These are phyloP conservation scores for Astreopora myriophthalma DNA, from an alignment of 64 coral and sea anemone species.

Conservation along the genomic window DNA sequence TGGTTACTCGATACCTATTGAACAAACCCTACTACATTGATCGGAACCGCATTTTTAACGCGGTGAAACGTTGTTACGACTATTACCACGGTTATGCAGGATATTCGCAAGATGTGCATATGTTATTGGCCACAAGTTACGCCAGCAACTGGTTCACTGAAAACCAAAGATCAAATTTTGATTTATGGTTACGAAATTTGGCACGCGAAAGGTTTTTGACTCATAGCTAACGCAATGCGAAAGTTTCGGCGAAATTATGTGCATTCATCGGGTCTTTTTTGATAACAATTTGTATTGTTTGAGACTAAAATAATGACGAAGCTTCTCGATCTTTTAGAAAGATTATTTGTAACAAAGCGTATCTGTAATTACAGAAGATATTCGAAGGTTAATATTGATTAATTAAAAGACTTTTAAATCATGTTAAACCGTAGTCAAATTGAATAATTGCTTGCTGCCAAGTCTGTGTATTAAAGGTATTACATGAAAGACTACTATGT, in stretches of 20 bases:
- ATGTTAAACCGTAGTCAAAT: not conserved
- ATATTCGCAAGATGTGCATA: constrained; percentile 96
- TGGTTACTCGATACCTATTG: constrained; percentile 81
- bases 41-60: constrained; percentile 84
- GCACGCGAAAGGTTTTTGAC: constrained; percentile 70
- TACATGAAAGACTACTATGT: not conserved
- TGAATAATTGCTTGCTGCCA: not conserved
- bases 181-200: constrained; percentile 85
- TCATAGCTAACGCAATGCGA: not conserved
- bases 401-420: not conserved
- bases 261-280: not conserved
- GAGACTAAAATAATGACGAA: not conserved
- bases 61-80: constrained; percentile 94
- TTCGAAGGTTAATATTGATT: constrained; percentile 9
- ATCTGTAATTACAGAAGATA: not conserved
- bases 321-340: not conserved
- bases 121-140: constrained; percentile 86
- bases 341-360: not conserved
- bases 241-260: not conserved
- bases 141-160: constrained; percentile 98
- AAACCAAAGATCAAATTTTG: constrained; percentile 92
- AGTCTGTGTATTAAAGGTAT: not conserved
- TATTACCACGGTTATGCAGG: constrained; percentile 94
- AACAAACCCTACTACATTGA: constrained; percentile 93
- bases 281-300: constrained; percentile 18